phyloP scores from a whole-genome alignment of 2,113 vertebrate species.

The Gulo gulo region DNA sequence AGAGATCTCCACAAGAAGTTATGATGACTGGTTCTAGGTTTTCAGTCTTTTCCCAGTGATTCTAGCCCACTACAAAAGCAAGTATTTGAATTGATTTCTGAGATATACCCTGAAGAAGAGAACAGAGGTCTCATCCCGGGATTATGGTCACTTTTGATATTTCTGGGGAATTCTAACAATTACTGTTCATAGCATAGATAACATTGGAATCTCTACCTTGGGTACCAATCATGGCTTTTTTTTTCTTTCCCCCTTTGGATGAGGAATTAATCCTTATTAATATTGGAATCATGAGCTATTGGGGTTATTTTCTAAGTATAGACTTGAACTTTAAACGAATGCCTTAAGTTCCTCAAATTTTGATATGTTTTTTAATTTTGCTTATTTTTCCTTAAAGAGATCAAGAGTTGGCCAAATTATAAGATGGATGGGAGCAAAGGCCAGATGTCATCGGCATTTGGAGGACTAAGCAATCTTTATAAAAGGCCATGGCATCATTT shows the following conservation, averaged over 20 bases:
- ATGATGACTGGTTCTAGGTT: background rate
- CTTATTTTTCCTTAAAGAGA: slow-evolving; percentile 5
- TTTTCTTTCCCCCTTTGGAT: background rate
- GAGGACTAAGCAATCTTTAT: background rate
- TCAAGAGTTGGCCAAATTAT: background rate
- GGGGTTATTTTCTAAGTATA: background rate
- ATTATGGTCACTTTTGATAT: background rate
- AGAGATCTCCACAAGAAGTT: background rate
- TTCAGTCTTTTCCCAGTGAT: background rate
- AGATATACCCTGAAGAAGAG: background rate
- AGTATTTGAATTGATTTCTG: background rate
- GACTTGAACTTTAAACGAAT: background rate
- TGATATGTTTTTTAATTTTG: background rate
- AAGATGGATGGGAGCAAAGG: background rate
- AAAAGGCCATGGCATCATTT: background rate
- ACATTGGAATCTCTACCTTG: background rate
- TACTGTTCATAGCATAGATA: background rate
- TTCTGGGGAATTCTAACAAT: background rate
- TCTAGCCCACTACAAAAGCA: background rate
- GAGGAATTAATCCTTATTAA: background rate
- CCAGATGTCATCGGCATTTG: background rate
- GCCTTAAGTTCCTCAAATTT: background rate
- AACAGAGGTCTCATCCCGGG: background rate
- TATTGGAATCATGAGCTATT: background rate
- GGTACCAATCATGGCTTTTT: background rate